Conservation (phyloP, 2,113 vertebrate species). For the Periophthalmodon schlosseri region DNA sequence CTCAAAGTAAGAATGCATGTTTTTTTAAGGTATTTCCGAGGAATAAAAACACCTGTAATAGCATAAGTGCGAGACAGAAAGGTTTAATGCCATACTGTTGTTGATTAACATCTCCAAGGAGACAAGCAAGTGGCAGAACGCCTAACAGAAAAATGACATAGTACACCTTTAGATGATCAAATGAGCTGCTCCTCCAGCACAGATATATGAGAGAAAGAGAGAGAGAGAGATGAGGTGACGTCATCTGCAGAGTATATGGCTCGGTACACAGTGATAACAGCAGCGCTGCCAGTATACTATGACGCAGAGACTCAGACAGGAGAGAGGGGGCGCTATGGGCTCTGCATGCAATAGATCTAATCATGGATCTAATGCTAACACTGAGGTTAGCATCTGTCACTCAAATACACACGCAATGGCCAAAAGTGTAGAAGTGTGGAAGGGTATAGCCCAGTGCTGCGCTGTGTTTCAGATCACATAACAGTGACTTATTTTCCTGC, state of each 20-base stretch:
- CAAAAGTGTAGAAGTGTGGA: background rate
- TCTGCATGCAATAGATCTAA: background rate
- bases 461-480: no score
- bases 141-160: no score
- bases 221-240: slow-evolving; percentile 34
- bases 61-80: no score
- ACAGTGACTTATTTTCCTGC: no score
- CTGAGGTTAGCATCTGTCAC: background rate
- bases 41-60: no score
- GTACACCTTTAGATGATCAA: background rate
- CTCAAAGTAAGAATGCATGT: no score
- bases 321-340: slow-evolving; percentile 1
- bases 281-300: slow-evolving; percentile 14
- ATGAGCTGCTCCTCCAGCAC: background rate
- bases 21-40: no score
- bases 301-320: background rate
- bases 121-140: no score
- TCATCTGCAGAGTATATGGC: slow-evolving; percentile 39
- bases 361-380: background rate
- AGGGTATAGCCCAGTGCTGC: background rate
- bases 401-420: background rate
- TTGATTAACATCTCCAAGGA: no score
- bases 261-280: slow-evolving; percentile 31
- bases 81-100: no score
- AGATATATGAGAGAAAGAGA: background rate